Base-by-base conservation (phyloP, 2,797 vertebrate species). In the Malurus splendens region DNA sequence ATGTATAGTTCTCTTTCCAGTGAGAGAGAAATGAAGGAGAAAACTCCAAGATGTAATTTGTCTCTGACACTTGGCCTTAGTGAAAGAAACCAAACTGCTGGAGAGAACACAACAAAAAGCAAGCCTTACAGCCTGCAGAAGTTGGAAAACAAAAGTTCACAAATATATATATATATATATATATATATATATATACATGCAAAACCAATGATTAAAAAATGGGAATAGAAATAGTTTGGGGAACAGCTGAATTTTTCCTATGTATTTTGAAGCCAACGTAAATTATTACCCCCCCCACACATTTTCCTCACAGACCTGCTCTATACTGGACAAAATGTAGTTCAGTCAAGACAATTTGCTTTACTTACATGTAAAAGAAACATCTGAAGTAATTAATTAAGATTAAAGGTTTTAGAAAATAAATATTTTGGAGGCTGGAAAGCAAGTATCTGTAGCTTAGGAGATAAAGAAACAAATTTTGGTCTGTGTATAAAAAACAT, bases 131-230 rank as follows among this genome's bases (percentile, higher is more conserved):
- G 44, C 28, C 6, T 71, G 24, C 5, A 90, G 50, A 80, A 90
- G 5, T 7, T 56, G 12, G 20, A 28, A 76, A 80, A 16, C 1
- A 67, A 76, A 87, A 74, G 10, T 18, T 70, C 25, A 5, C 8
- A 64, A n/a, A n/a, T n/a, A n/a, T n/a, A n/a, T n/a, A n/a, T n/a
- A n/a, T 52, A 60, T 36, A 36, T 36, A 36, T 36, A 36, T 36
- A 36, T 36, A 51, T 6, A 85, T 23, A 24, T 45, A 10, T 14
- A 14, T n/a, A 33, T 17, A 45, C 2, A 23, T 60, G 18, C 12
- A 61, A 72, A 73, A 44, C 0, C 0, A 2, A 18, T 11, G 12
- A 42, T n/a, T 52, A 74, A 51, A 47, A 19, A 25, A 1, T 19
- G 3, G 33, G 5, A 60, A 33, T 39, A 8, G 7, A 36, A 60